Evolutionary conservation across 2,888 invertebrate genomes (phyloP), one percentile per base, ranked within the genome.

Genomic region (Oscheius sp.): DNA sequence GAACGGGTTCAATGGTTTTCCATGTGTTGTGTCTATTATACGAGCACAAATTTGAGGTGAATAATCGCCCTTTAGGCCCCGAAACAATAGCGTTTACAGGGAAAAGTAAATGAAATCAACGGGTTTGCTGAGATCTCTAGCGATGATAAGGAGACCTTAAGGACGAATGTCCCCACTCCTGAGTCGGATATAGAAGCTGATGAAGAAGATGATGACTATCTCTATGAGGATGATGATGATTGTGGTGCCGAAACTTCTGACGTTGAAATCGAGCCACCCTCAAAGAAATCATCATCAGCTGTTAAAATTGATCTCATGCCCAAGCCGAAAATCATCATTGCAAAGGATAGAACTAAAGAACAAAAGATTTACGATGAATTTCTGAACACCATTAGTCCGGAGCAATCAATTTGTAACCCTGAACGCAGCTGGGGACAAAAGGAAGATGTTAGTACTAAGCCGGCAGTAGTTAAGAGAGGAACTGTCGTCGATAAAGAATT

Each of bases 401-500:
- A 48, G 25, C 12, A 25, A 48, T 23, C 12, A 15, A 48, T 20
- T 20, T 12, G 48, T 3, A 55, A 55, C 3, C 55, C 55, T 2
- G 55, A 55, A 17, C 8, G 34, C 4, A 6, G 12, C 10, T 55
- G 55, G 55, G 55, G 55, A 34, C 33, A 34, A 20, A 33, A 55
- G 23, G 55, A 37, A 4, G 33, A 34, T 33, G 23, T 10, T 1
- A 55, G 17, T 34, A 34, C n/a, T 20, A 31, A 48, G 12, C 20
- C 12, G 23, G 3, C 48, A 12, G 91, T 90, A 69, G 88, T 94
- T 20, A 93, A 94, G 87, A 92, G 91, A 65, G 96, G 96, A 0
- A 91, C 92, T 0, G 93, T 93, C 1, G 95, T 98, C 0, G 97
- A 98, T 88, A 95, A 96, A 0, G 94, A 93, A 39, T 94, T 79